Percentiles rank a stretch among this genome's conserved stretches.
phyloP scores from a whole-genome alignment of 2,888 invertebrate species.

The Drosophila niveifrons region DNA sequence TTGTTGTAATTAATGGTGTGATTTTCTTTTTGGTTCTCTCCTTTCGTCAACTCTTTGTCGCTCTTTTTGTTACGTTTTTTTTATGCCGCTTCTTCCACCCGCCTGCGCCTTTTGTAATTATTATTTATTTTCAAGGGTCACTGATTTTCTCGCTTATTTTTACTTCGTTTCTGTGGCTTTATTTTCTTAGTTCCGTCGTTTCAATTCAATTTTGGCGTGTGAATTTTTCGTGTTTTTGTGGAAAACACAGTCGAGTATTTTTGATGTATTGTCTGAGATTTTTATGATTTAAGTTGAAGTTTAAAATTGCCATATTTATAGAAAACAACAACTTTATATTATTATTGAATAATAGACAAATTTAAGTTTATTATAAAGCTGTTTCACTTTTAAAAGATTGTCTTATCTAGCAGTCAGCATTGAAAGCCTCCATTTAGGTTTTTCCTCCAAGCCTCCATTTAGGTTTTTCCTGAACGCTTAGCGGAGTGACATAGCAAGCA shows the following conservation, averaged over 20 bases:
- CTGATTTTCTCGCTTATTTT: conserved; percentile 58
- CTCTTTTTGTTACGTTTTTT: conserved; percentile 32
- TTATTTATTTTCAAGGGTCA: conserved; percentile 71
- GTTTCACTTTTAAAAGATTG: too few species aligned
- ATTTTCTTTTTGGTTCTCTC: conserved; percentile 41
- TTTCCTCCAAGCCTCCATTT: neutral
- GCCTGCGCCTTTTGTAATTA: conserved; percentile 46
- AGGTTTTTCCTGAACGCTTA: neutral
- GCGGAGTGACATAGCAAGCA: neutral
- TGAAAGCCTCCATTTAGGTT: neutral
- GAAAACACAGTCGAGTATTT: conserved; percentile 1
- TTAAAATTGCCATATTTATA: neutral
- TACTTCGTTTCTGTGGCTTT: conserved; percentile 21
- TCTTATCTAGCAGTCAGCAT: too few species aligned
- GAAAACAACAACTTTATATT: neutral
- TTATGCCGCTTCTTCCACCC: neutral
- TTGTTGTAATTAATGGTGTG: conserved; percentile 53
- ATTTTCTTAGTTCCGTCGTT: conserved; percentile 15
- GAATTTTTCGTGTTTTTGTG: conserved; percentile 33
- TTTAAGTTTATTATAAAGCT: neutral
- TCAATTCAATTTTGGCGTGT: conserved; percentile 63
- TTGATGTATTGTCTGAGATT: conserved; percentile 1
- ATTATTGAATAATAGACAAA: neutral
- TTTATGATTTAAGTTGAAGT: neutral
- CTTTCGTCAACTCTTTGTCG: conserved; percentile 49